Conservation (phyloP, 1,140 invertebrate genomes). For the Phortica variegata region DNA sequence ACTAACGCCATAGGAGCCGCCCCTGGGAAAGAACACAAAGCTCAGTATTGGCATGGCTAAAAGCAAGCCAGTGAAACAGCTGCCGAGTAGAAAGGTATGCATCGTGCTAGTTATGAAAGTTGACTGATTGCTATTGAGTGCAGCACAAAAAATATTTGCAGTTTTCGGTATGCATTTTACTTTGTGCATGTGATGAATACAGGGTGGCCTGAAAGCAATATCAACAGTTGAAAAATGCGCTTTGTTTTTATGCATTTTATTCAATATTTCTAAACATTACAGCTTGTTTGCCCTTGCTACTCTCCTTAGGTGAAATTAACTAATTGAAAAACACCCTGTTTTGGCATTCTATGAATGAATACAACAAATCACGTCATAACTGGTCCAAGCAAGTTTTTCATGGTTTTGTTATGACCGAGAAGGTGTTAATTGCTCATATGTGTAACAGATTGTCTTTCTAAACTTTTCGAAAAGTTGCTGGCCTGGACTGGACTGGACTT, state of each 20-base stretch:
- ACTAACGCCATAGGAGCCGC: conserved; percentile 40
- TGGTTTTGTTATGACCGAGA: conserved; percentile 30
- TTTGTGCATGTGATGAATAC: too few species aligned
- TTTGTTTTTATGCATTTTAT: neutral
- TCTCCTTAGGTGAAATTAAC: too few species aligned
- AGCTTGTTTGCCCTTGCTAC: too few species aligned
- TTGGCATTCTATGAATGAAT: conserved; percentile 12
- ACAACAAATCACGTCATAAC: conserved; percentile 16
- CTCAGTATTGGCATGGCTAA: neutral
- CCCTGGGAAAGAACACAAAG: conserved; percentile 39
- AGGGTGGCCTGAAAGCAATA: neutral
- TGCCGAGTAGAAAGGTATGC: conserved; percentile 10
- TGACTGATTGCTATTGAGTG: conserved; percentile 4
- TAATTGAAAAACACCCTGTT: too few species aligned
- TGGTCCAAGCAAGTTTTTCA: conserved; percentile 46
- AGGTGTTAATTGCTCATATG: conserved; percentile 42
- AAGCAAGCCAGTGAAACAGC: neutral
- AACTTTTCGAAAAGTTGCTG: too few species aligned
- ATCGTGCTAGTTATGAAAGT: conserved; percentile 19
- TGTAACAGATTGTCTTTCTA: too few species aligned
- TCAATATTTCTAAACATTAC: too few species aligned
- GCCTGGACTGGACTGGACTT: too few species aligned
- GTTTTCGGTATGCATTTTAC: too few species aligned
- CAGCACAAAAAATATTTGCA: too few species aligned
- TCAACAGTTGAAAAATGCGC: neutral